Evolutionary conservation across 2,113 vertebrate genomes (phyloP), one percentile per base, ranked within the genome.

Genomic region (Alethe diademata): DNA sequence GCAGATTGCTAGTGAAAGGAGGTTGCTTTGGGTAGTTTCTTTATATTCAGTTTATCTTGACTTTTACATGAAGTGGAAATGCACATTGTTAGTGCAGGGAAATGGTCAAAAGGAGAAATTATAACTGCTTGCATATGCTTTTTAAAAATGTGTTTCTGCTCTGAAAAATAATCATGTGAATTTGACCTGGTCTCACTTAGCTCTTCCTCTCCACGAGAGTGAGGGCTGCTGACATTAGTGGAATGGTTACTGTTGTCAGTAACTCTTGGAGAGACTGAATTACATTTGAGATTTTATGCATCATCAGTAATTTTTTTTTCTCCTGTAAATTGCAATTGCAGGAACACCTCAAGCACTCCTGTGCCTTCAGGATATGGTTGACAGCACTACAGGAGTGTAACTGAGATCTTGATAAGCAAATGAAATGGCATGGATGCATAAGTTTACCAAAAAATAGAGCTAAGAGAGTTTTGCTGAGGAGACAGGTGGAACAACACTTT

Each of bases 261-360:
- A 78, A 8, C 42, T 78, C 48, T 51, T 61, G 18, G 50, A 45
- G 74, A 85, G 62, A 23, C 53, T 67, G 70, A 87, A 85, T 71
- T 61, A 33, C 40, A 69, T 50, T 33, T 38, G 62, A 81, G 71
- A 61, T 82, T 90, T 88, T 86, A 73, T 75, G 65, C 81, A 67
- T 72, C 70, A 78, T 61, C 66, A 54, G 28, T 40, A 50, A 22
- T 6, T 43, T 90, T 17, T 73, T 70, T 12, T 2, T 48, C 47
- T 5, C 35, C 40, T n/a, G 26, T 48, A 79, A 86, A 90, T 86
- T 86, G 82, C 78, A 86, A 29, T 88, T 96, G 81, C 88, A 90
- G 78, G 38, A 83, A 70, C 69, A 79, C 81, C 53, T 90, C 31
- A 48, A 94, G 74, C 36, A 36, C 24, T 61, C 29, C 36, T 25